Conservation (phyloP, 2,888 invertebrate species). For the Coelinius sp. region DNA sequence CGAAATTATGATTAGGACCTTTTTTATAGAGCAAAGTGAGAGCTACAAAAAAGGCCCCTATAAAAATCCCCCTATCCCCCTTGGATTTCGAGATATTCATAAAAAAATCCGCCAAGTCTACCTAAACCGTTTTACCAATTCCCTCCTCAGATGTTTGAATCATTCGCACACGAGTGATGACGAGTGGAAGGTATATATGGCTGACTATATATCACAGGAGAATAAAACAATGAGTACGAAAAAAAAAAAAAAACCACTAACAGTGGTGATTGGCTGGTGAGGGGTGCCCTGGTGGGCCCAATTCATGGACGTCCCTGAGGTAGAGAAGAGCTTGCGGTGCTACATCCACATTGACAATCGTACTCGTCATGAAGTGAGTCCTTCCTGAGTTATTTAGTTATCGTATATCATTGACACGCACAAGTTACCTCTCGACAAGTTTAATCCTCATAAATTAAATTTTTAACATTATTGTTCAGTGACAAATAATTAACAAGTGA, state of each 20-base stretch:
- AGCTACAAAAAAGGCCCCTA: too few species aligned
- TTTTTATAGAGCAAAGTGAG: too few species aligned
- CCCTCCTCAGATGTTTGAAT: too few species aligned
- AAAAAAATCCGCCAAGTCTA: too few species aligned
- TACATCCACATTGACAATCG: slow-evolving; percentile 66
- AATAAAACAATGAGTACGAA: background rate
- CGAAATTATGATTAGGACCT: too few species aligned
- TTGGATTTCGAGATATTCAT: too few species aligned
- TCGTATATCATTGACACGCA: slow-evolving; percentile 13
- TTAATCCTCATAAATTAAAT: slow-evolving; percentile 12
- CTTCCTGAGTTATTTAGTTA: slow-evolving; percentile 67
- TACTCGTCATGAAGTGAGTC: slow-evolving; percentile 64
- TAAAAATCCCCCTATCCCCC: too few species aligned
- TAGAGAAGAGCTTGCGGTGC: slow-evolving; percentile 49
- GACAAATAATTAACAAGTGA: background rate
- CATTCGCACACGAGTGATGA: too few species aligned
- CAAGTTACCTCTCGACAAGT: background rate
- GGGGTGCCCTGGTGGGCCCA: slow-evolving; percentile 29
- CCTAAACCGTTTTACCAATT: too few species aligned
- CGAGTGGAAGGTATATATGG: background rate
- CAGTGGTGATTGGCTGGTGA: background rate
- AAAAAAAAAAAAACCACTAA: too few species aligned
- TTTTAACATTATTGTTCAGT: background rate
- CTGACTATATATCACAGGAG: background rate
- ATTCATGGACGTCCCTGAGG: slow-evolving; percentile 57